Conservation (phyloP, 1,140 invertebrate species). For the Lordiphosa clarofinis region DNA sequence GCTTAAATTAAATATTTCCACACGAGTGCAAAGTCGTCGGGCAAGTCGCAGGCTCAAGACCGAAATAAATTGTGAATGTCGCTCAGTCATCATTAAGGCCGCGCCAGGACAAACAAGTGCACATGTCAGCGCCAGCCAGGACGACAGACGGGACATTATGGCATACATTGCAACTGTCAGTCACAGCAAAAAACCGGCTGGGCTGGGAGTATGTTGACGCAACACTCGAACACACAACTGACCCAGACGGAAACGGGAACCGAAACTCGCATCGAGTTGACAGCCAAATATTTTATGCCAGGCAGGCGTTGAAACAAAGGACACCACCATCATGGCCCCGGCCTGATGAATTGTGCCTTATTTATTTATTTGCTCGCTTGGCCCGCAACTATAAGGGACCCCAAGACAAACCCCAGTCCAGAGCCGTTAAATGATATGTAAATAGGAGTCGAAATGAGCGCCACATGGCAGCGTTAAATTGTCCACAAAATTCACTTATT, state of each 20-base stretch:
- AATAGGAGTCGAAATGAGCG: slow-evolving; percentile 57
- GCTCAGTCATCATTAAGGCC: slow-evolving; percentile 76
- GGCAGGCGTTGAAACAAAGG: slow-evolving; percentile 57
- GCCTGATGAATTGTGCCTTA: slow-evolving; percentile 58
- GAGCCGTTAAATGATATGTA: slow-evolving; percentile 74
- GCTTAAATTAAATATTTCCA: slow-evolving; percentile 77
- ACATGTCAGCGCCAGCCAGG: slow-evolving; percentile 59
- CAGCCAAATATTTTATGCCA: slow-evolving; percentile 70
- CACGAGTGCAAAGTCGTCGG: slow-evolving; percentile 41
- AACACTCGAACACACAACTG: slow-evolving; percentile 54
- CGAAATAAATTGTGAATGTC: slow-evolving; percentile 73
- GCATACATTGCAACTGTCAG: slow-evolving; percentile 75
- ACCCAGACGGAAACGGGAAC: slow-evolving; percentile 14
- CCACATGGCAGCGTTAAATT: slow-evolving; percentile 66
- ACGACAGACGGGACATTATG: too few relatives aligned
- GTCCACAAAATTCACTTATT: slow-evolving; percentile 55
- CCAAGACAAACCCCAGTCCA: slow-evolving; percentile 2
- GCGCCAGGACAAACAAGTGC: slow-evolving; percentile 67
- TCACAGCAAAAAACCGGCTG: slow-evolving; percentile 43
- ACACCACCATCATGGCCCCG: slow-evolving; percentile 32
- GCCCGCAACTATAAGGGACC: not conserved
- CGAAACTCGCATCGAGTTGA: slow-evolving; percentile 54
- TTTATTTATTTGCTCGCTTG: slow-evolving; percentile 61
- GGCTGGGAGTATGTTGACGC: slow-evolving; percentile 47
- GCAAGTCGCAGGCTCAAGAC: slow-evolving; percentile 31